A percentile compares a stretch with the other conserved stretches of the same genome.
These are phyloP conservation scores for Anoplopoma fimbria DNA, from an alignment of 2,113 vertebrate genomes.

Conservation along the genomic window DNA sequence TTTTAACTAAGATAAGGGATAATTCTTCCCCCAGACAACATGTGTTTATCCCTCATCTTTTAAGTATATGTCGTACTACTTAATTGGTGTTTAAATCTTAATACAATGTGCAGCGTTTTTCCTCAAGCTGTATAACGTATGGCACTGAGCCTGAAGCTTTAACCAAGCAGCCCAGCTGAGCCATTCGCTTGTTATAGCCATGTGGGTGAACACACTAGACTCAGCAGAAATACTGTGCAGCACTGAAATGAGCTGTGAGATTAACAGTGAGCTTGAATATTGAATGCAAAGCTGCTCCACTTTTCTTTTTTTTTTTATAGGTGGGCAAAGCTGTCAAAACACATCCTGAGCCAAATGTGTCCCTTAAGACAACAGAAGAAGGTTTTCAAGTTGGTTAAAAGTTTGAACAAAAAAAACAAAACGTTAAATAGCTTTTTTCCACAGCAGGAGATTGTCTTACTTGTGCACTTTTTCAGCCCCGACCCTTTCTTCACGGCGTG, in stretches of 20 bases:
- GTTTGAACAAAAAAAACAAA: slow-evolving; percentile 44
- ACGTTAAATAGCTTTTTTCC: slow-evolving; percentile 3
- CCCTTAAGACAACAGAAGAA: slow-evolving; percentile 27
- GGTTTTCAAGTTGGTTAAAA: slow-evolving; percentile 41
- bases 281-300: slow-evolving; percentile 28
- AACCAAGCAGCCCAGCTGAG: slow-evolving; percentile 36
- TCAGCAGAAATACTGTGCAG: slow-evolving; percentile 66
- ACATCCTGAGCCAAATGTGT: slow-evolving; percentile 59
- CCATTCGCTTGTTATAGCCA: slow-evolving; percentile 48
- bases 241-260: slow-evolving; percentile 44
- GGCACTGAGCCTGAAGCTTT: slow-evolving; percentile 53
- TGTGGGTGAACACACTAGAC: slow-evolving; percentile 53
- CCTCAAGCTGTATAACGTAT: slow-evolving; percentile 40
- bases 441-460: slow-evolving; percentile 79
- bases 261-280: slow-evolving; percentile 51
- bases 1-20: not conserved
- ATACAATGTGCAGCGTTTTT: slow-evolving; percentile 45
- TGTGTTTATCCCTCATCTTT: slow-evolving; percentile 1
- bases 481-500: slow-evolving; percentile 84
- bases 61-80: slow-evolving; percentile 19
- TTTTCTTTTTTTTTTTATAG: slow-evolving; percentile 33
- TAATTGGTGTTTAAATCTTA: slow-evolving; percentile 55
- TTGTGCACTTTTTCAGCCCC: slow-evolving; percentile 90
- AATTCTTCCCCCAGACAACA: not conserved
- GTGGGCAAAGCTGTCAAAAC: slow-evolving; percentile 55